These are phyloP conservation scores for Pseudomugil tenellus DNA, from an alignment of 2,797 vertebrate species.

Conservation along the genomic window DNA sequence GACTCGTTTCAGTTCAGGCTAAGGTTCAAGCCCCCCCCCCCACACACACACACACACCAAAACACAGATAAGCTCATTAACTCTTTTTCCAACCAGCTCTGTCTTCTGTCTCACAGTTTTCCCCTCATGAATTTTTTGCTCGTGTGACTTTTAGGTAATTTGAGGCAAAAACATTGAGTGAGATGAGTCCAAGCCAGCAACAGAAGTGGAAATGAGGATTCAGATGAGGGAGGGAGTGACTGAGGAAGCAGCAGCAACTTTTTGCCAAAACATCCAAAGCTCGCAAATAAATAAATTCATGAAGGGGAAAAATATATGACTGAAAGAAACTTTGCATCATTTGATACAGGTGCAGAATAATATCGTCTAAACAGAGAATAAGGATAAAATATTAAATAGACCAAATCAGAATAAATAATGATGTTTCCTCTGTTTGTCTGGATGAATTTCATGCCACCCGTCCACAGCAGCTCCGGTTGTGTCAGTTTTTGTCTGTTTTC, in stretches of 20 bases:
- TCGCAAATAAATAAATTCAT: slow-evolving; percentile 2
- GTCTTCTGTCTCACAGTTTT: slow-evolving; percentile 39
- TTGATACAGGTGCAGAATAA: slow-evolving; percentile 7
- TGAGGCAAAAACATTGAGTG: slow-evolving; percentile 59
- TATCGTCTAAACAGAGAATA: background rate
- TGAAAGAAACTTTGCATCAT: slow-evolving; percentile 21
- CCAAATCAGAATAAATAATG: no score
- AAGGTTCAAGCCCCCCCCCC: slow-evolving; percentile 32
- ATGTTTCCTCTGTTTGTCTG: slow-evolving; percentile 32
- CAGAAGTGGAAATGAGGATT: slow-evolving; percentile 59
- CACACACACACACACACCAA: background rate
- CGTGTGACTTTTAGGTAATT: slow-evolving; percentile 71
- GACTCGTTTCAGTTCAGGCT: slow-evolving; percentile 51
- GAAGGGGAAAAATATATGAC: background rate
- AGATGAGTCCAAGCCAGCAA: slow-evolving; percentile 53
- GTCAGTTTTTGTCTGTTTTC: slow-evolving; percentile 34
- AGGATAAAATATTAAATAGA: slow-evolving; percentile 1
- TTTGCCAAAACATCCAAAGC: no score
- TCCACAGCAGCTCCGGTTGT: slow-evolving; percentile 1
- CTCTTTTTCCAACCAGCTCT: slow-evolving; percentile 33
- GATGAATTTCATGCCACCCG: slow-evolving; percentile 32
- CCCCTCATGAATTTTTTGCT: slow-evolving; percentile 62
- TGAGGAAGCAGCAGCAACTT: slow-evolving; percentile 31
- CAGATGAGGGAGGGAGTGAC: slow-evolving; percentile 33
- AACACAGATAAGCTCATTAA: slow-evolving; percentile 59